Conservation (phyloP, 2,113 vertebrate species). For the Neolamprologus variostigma region DNA sequence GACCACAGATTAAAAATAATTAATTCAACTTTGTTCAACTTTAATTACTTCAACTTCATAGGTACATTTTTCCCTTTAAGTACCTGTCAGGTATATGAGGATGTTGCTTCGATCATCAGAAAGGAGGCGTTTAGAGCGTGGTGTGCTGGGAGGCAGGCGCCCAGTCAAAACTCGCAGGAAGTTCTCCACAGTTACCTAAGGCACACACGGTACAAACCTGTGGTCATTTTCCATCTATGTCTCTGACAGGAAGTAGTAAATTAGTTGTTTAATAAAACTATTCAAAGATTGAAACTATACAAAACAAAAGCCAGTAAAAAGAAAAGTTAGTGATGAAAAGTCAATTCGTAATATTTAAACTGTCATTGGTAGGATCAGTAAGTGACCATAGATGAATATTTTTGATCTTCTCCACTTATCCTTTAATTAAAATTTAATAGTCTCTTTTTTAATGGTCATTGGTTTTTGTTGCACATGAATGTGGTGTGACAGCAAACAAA, state of each 20-base stretch:
- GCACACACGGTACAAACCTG: not conserved
- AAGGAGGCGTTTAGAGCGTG: conserved; percentile 91
- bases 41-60: not conserved
- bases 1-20: not conserved
- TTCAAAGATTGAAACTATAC: not conserved
- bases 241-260: not conserved
- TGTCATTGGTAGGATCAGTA: not conserved
- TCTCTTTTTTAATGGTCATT: not conserved
- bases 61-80: not conserved
- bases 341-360: not conserved
- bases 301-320: not conserved
- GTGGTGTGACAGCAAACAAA: not conserved
- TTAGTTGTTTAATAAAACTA: not conserved
- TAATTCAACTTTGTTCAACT: not conserved
- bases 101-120: conserved; percentile 98
- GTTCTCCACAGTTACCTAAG: conserved; percentile 95
- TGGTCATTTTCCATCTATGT: not conserved
- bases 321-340: not conserved
- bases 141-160: conserved; percentile 88
- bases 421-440: conserved; percentile 13
- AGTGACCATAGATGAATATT: not conserved
- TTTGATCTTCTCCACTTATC: not conserved
- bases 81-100: conserved; percentile 95
- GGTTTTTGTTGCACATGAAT: not conserved
- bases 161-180: conserved; percentile 93